These are phyloP conservation scores for Rhagoletis pomonella DNA, from an alignment of 1,140 invertebrate genomes.

Conservation along the genomic window DNA sequence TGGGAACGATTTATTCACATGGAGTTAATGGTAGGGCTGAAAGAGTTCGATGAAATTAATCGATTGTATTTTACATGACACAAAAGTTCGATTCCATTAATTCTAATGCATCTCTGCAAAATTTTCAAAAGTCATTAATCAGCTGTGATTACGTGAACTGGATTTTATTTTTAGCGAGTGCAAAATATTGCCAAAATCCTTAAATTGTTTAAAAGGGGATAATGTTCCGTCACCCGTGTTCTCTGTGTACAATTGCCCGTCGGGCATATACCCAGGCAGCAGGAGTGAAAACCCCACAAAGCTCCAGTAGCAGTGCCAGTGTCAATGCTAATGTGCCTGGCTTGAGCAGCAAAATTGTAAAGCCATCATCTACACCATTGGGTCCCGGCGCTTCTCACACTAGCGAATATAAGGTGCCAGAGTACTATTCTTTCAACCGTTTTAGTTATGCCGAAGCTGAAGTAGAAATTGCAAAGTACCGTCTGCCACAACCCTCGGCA, in stretches of 20 bases:
- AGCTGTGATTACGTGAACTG: constrained; percentile 68
- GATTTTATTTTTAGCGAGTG: neutral
- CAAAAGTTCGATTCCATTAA: neutral
- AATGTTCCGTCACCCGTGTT: constrained; percentile 62
- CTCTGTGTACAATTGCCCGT: constrained; percentile 57
- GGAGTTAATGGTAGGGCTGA: no score
- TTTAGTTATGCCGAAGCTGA: constrained; percentile 89
- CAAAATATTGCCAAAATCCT: neutral
- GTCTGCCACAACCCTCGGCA: constrained; percentile 81
- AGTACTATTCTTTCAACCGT: constrained; percentile 88
- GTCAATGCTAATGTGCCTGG: constrained; percentile 77
- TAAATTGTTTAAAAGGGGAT: constrained; percentile 47
- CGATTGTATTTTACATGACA: neutral
- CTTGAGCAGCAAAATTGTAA: constrained; percentile 79
- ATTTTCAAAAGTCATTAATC: neutral
- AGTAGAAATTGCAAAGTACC: constrained; percentile 86
- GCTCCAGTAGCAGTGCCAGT: neutral
- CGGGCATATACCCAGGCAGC: constrained; percentile 65
- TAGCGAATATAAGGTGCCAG: constrained; percentile 88
- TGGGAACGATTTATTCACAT: no score
- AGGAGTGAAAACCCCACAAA: constrained; percentile 18
- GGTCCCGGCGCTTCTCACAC: constrained; percentile 84
- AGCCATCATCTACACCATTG: constrained; percentile 77
- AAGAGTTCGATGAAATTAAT: no score
- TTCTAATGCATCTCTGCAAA: neutral